Evolutionary conservation across 2,797 vertebrate genomes (phyloP), one percentile per base, ranked within the genome.

Genomic region (Chrysocyon brachyurus): DNA sequence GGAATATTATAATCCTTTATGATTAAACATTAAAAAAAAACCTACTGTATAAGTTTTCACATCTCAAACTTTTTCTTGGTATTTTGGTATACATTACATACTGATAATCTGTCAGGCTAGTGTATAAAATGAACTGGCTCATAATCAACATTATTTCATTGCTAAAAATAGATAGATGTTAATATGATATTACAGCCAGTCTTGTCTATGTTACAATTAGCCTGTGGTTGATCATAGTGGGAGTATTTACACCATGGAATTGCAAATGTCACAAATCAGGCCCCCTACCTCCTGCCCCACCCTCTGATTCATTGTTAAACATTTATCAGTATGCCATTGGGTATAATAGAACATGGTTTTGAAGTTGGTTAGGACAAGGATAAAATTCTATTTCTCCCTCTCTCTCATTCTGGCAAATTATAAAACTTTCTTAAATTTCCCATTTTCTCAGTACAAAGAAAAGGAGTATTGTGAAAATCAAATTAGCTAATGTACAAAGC

Each of bases 1-100:
- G 54, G 40, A 91, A 59, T 95, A 83, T 66, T 93, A 75, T 9
- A 92, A 66, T 89, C n/a, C 6, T 66, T 75, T 77, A 49, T 77
- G 31, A 87, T 54, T 87, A 84, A 75, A 64, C 81, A 49, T 63
- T 68, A 78, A 78, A 21, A 77, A 77, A 86, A 66, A 86, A 78
- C 2, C 10, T 61, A 17, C 66, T 11, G 49, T 79, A 22, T n/a
- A 64, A 57, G 4, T 91, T 96, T 96, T 90, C 24, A 59, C 22
- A 95, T 68, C 78, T 93, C 36, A 88, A 73, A 88, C 15, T 64
- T 96, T 87, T 95, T 81, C 52, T 85, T 87, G 59, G 56, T 83
- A 88, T 94, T 94, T 97, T 91, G 64, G 59, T 36, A 88, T 91
- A 56, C 19, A 86, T 61, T 96, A 22, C 21, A 95, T 22, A 64